Evolutionary conservation across 2,888 invertebrate species (phyloP).

Genomic region (Synergus japonicus): DNA sequence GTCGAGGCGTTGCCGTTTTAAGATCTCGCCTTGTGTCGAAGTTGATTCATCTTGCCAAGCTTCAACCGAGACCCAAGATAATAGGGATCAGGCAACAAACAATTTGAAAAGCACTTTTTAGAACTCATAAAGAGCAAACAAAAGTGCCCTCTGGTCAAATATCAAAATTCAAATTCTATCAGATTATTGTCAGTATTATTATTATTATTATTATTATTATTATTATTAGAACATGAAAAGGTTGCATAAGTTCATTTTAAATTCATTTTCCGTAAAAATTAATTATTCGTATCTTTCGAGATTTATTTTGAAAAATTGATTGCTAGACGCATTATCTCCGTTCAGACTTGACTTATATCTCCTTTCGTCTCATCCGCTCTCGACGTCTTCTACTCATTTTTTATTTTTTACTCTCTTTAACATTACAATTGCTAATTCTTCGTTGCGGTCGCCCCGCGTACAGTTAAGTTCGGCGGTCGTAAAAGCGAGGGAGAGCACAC

Average conservation of each 20-base stretch:
- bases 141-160: no score
- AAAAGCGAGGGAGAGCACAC: conserved; percentile 69
- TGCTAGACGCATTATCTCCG: background rate
- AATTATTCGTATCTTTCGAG: no score
- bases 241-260: no score
- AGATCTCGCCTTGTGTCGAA: background rate
- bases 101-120: no score
- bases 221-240: no score
- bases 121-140: no score
- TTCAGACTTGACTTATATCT: conserved; percentile 24
- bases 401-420: conserved; percentile 57
- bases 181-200: no score
- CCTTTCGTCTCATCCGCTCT: conserved; percentile 40
- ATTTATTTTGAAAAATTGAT: no score
- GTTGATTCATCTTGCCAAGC: background rate
- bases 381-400: conserved; percentile 48
- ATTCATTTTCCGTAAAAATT: no score
- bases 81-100: background rate
- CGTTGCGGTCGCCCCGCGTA: conserved; percentile 68
- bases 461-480: conserved; percentile 73
- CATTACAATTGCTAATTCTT: conserved; percentile 76
- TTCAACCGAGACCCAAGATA: background rate
- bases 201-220: no score
- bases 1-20: conserved; percentile 22
- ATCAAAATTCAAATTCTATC: no score